Evolutionary conservation across 2,797 vertebrate genomes (phyloP), one percentile per base, ranked within the genome.

Genomic region (Chloroceryle amazona): DNA sequence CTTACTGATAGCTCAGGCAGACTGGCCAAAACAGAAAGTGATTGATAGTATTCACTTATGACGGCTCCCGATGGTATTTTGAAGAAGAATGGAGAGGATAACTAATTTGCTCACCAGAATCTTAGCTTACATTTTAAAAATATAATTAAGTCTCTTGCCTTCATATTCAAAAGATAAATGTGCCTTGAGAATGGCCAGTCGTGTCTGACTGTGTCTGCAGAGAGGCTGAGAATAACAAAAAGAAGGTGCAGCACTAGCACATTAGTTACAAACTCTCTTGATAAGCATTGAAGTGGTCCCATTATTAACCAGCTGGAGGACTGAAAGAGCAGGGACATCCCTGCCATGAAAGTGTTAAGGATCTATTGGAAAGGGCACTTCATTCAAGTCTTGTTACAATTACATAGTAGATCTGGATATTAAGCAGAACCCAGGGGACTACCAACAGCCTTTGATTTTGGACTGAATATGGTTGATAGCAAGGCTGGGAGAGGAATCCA

Each of bases 101-200:
- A 86, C 94, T 93, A 92, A 97, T 85, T 86, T 82, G 39, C 78
- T 93, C 7, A 0, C 57, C 49, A 93, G 92, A 90, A 94, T 83
- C 63, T 90, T 84, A 92, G 85, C 67, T 94, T 95, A 93, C 75
- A 54, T 81, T 92, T 88, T 72, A 71, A 79, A 87, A 92, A 95
- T 37, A 81, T 86, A 91, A 87, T 93, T 76, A 66, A 96, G 74
- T 85, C 70, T 76, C 63, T 75, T 95, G 70, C 92, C 83, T 96
- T 95, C 89, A 91, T 92, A 92, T 92, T 91, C 57, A 82, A 88
- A 94, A 94, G 92, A 96, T 92, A 96, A 97, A 97, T 96, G 94
- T 95, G 72, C 74, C 91, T 93, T 57, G 74, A 93, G 79, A 91
- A 75, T 66, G 86, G 93, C 84, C 92, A 93, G 78, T 95, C 94